A percentile compares a stretch with the other conserved stretches of the same genome.
Conservation (phyloP, 2,888 invertebrate species). For the Pachliopta kotzebuea region DNA sequence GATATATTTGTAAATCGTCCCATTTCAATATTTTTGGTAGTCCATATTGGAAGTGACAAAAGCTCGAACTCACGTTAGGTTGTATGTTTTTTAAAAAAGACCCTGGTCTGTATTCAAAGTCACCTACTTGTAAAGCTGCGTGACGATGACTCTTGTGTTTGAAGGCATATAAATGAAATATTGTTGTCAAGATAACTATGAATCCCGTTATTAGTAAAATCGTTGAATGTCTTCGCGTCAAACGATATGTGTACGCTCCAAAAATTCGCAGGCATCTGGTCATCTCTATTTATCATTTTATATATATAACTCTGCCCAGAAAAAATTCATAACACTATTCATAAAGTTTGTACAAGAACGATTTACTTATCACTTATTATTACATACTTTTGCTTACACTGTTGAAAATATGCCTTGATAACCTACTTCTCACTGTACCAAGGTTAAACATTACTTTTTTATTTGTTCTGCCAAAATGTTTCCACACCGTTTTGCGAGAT, state of each 20-base stretch:
- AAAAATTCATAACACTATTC: not conserved
- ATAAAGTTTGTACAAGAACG: not conserved
- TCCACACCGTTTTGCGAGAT: slow-evolving; percentile 8
- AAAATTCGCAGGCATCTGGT: slow-evolving; percentile 66
- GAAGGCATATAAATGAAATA: slow-evolving; percentile 64
- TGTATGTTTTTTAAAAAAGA: slow-evolving; percentile 68
- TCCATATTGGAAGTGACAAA: slow-evolving; percentile 82
- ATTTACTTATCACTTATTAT: not conserved
- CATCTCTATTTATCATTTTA: slow-evolving; percentile 65
- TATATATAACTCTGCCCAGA: slow-evolving; percentile 27
- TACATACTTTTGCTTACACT: not conserved
- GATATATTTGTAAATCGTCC: slow-evolving; percentile 64
- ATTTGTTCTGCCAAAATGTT: not conserved
- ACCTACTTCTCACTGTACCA: slow-evolving; percentile 23
- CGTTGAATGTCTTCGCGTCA: slow-evolving; percentile 64
- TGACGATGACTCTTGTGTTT: slow-evolving; percentile 48
- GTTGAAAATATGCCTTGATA: slow-evolving; percentile 7
- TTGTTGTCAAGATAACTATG: slow-evolving; percentile 53
- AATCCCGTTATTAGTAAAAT: slow-evolving; percentile 56
- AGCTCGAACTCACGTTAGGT: slow-evolving; percentile 75
- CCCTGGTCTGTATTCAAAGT: slow-evolving; percentile 68
- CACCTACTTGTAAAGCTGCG: slow-evolving; percentile 49
- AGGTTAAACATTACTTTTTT: slow-evolving; percentile 5
- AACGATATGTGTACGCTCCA: slow-evolving; percentile 67
- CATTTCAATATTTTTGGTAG: slow-evolving; percentile 77